Conservation (phyloP, 1,140 invertebrate species). For the Nymphalis io region DNA sequence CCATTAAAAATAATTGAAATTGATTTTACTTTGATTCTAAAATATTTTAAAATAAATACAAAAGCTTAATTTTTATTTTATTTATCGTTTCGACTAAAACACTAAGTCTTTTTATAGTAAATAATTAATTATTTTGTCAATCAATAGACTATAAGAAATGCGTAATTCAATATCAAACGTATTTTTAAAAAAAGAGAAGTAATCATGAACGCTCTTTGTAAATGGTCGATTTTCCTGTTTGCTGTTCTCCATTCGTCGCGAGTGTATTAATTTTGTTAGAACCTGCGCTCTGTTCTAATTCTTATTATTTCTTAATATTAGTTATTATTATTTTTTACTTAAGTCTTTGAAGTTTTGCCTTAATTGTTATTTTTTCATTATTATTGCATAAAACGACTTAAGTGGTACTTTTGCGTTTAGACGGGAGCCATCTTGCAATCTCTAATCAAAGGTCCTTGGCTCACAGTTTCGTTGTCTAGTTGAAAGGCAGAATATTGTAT, state of each 20-base stretch:
- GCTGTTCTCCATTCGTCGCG: constrained; percentile 76
- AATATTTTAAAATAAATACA: constrained; percentile 16
- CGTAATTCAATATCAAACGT: constrained; percentile 28
- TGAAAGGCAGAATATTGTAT: constrained; percentile 82
- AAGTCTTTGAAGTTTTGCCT: constrained; percentile 65
- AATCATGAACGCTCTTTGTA: constrained; percentile 71
- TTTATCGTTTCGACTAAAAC: not conserved
- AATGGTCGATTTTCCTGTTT: constrained; percentile 81
- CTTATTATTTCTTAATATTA: constrained; percentile 76
- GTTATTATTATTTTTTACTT: constrained; percentile 77
- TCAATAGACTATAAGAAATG: constrained; percentile 34
- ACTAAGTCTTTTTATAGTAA: not conserved
- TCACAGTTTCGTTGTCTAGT: constrained; percentile 84
- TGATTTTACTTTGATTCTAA: constrained; percentile 18
- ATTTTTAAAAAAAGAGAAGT: constrained; percentile 51
- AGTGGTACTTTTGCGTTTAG: constrained; percentile 83
- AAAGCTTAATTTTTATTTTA: not conserved
- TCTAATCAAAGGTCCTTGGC: constrained; percentile 85
- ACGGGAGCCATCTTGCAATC: constrained; percentile 85
- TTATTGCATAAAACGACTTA: constrained; percentile 80
- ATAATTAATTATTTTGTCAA: constrained; percentile 20
- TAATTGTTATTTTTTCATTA: constrained; percentile 63
- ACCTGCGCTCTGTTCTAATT: constrained; percentile 70
- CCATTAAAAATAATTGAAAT: constrained; percentile 39
- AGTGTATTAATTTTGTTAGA: constrained; percentile 76